These are phyloP conservation scores for Chrysogorgia sp. DNA, from an alignment of 92 coral and sea anemone genomes.

Conservation along the genomic window DNA sequence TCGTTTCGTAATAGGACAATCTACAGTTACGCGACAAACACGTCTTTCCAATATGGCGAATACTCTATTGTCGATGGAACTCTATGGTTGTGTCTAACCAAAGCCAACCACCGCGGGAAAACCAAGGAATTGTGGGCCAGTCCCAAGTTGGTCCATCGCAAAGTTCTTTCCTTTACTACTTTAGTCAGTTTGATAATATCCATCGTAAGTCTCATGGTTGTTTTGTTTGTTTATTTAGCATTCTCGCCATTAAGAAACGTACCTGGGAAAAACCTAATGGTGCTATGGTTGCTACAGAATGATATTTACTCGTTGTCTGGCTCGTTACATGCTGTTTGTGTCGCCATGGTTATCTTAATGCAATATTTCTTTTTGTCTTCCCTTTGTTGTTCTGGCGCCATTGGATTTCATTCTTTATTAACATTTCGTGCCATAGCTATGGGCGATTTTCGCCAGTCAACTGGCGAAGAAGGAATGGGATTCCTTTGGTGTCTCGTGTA, in stretches of 20 bases:
- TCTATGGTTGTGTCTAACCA: conserved; percentile 3
- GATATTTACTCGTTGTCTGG: background rate
- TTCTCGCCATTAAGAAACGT: background rate
- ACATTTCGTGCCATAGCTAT: background rate
- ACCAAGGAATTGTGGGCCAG: no score
- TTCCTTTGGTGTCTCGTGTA: background rate
- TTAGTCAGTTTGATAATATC: background rate
- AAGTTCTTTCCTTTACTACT: background rate
- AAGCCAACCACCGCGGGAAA: background rate
- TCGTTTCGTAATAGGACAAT: background rate
- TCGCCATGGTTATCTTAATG: background rate
- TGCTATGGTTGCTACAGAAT: conserved; percentile 1
- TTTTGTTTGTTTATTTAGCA: background rate
- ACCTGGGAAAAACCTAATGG: conserved; percentile 10
- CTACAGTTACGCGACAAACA: background rate
- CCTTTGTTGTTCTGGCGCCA: background rate
- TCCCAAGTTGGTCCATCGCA: background rate
- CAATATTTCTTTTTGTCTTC: background rate
- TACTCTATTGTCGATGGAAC: background rate
- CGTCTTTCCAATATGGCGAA: background rate
- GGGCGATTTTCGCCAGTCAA: background rate
- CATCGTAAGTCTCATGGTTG: background rate
- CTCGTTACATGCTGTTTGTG: no score
- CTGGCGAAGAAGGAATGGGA: background rate
- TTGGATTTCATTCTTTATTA: background rate